These are phyloP conservation scores for Perca flavescens DNA, from an alignment of 2,113 vertebrate species.

Conservation along the genomic window DNA sequence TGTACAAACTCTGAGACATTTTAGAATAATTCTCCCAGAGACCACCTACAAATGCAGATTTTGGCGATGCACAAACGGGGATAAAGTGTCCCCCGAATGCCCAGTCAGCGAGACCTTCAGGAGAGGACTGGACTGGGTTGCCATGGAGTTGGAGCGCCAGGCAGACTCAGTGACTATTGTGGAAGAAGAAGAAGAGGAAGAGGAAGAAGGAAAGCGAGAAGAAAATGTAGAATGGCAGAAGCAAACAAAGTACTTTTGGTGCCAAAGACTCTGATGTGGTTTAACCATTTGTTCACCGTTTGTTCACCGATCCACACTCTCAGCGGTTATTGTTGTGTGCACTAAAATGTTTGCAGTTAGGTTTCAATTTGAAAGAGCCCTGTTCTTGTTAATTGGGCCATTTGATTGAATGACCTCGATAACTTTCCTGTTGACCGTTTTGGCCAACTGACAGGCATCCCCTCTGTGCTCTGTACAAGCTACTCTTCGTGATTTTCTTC, in stretches of 20 bases:
- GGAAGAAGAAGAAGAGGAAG: constrained; percentile 15
- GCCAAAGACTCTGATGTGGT: constrained; percentile 39
- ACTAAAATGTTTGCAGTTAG: neutral
- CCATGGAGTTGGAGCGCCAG: constrained; percentile 70
- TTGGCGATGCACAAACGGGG: constrained; percentile 16
- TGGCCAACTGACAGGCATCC: neutral
- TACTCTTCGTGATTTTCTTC: neutral
- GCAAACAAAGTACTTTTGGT: constrained; percentile 41
- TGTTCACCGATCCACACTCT: neutral
- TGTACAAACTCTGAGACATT: constrained; percentile 25
- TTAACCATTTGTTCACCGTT: constrained; percentile 48
- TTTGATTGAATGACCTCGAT: constrained; percentile 32
- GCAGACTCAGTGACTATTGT: constrained; percentile 65
- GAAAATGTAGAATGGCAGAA: constrained; percentile 33
- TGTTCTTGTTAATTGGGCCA: constrained; percentile 13
- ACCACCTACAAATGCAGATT: constrained; percentile 54
- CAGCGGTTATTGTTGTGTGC: neutral
- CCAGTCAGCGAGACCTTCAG: constrained; percentile 27
- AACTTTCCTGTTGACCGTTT: constrained; percentile 13
- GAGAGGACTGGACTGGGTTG: constrained; percentile 53
- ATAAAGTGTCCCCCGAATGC: constrained; percentile 33
- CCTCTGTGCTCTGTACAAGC: neutral
- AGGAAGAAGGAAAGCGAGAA: constrained; percentile 1
- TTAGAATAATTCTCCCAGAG: constrained; percentile 13
- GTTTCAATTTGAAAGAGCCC: constrained; percentile 5